Percentiles rank a stretch among this genome's conserved stretches.
phyloP scores from a whole-genome alignment of 53 echinoderm and acorn worm genomes.

The Holothuria scabra region DNA sequence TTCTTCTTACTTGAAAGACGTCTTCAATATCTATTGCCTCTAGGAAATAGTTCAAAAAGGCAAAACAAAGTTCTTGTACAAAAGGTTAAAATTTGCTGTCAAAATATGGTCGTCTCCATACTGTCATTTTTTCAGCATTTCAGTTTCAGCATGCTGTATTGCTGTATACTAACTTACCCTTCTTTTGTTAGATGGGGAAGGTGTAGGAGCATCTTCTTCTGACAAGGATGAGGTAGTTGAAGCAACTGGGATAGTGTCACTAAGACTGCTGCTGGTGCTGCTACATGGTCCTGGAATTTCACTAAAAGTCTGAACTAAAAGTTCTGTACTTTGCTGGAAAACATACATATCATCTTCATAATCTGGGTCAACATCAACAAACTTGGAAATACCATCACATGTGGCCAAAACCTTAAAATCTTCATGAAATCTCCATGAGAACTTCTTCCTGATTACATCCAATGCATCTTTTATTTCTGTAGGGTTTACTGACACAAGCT shows the following conservation, averaged over 20 bases:
- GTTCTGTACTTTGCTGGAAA: constrained; percentile 25
- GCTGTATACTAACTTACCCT: constrained; percentile 24
- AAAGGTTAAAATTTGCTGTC: too few relatives aligned
- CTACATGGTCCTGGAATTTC: too few relatives aligned
- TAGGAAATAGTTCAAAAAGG: too few relatives aligned
- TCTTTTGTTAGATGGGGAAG: background rate
- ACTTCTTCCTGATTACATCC: constrained; percentile 17
- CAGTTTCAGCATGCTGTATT: too few relatives aligned
- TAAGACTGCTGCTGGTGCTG: constrained; percentile 1
- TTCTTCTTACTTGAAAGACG: too few relatives aligned
- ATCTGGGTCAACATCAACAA: constrained; percentile 34
- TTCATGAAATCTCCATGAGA: constrained; percentile 1
- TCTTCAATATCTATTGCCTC: too few relatives aligned
- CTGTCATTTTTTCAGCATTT: too few relatives aligned
- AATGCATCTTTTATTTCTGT: constrained; percentile 19
- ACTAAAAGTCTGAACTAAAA: constrained; percentile 19
- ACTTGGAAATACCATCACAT: constrained; percentile 18
- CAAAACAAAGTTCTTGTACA: too few relatives aligned
- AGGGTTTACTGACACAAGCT: background rate
- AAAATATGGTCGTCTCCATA: too few relatives aligned
- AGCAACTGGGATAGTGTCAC: constrained; percentile 26
- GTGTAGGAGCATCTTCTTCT: background rate
- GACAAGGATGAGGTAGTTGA: constrained; percentile 4
- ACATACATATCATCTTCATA: constrained; percentile 33
- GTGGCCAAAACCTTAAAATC: constrained; percentile 4